A percentile compares a stretch with the other conserved stretches of the same genome.
Conservation (phyloP, 1,140 invertebrate genomes). For the Drosophila paulistorum region DNA sequence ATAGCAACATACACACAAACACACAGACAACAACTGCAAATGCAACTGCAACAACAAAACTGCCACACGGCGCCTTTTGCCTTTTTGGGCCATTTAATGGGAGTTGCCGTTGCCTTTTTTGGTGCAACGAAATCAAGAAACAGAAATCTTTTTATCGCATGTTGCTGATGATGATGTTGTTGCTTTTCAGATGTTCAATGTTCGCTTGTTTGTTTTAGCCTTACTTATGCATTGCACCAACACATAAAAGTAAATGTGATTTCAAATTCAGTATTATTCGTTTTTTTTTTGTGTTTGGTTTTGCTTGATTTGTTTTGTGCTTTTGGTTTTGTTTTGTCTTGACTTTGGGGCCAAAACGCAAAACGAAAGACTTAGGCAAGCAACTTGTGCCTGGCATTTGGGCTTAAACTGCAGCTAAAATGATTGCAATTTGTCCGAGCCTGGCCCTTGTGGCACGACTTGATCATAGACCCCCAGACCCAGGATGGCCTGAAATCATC, state of each 20-base stretch:
- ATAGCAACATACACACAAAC: constrained; percentile 42
- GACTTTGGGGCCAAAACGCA: constrained; percentile 1
- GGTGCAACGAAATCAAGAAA: constrained; percentile 76
- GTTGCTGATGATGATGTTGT: constrained; percentile 40
- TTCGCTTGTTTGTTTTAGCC: constrained; percentile 38
- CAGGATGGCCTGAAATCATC: constrained; percentile 9
- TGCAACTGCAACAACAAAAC: constrained; percentile 29
- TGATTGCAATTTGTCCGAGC: constrained; percentile 56
- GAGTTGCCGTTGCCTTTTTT: constrained; percentile 81
- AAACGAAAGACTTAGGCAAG: constrained; percentile 64
- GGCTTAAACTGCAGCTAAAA: constrained; percentile 35
- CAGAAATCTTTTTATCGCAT: constrained; percentile 72
- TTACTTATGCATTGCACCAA: constrained; percentile 23
- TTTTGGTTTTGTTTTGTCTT: not conserved
- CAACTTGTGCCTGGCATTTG: constrained; percentile 41
- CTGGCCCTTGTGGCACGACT: constrained; percentile 46
- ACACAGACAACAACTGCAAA: constrained; percentile 13
- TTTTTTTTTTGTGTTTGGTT: no score
- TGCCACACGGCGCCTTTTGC: constrained; percentile 60
- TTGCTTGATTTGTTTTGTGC: not conserved
- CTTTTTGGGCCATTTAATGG: constrained; percentile 79
- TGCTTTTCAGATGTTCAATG: constrained; percentile 15
- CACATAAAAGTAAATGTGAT: constrained; percentile 60
- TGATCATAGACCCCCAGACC: constrained; percentile 35
- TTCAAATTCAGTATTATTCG: constrained; percentile 36